Percentiles rank a stretch among this genome's conserved stretches.
phyloP scores from a whole-genome alignment of 2,888 invertebrate genomes.

The Tetropium fuscum region DNA sequence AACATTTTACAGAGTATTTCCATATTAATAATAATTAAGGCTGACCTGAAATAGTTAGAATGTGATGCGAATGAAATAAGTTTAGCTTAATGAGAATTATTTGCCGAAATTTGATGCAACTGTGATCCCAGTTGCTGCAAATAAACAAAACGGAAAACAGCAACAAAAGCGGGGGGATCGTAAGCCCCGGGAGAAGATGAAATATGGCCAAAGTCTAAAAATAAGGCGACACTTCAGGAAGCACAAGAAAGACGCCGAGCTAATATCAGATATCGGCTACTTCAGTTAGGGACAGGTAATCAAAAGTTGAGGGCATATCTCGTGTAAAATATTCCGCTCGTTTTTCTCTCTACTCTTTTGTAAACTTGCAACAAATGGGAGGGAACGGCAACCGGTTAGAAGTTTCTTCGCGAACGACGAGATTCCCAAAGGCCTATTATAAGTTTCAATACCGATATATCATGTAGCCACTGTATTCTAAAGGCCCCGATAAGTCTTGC shows the following conservation, averaged over 20 bases:
- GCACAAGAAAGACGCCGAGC: constrained; percentile 36
- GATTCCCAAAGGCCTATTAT: constrained; percentile 63
- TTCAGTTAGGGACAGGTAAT: constrained; percentile 56
- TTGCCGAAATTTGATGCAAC: too few relatives aligned
- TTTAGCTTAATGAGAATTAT: too few relatives aligned
- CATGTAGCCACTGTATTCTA: constrained; percentile 61
- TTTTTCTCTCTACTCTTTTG: constrained; percentile 55
- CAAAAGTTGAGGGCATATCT: constrained; percentile 57
- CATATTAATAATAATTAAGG: too few relatives aligned
- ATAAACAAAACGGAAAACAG: too few relatives aligned
- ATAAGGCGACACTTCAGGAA: constrained; percentile 36
- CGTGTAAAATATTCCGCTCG: constrained; percentile 58
- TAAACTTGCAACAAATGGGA: constrained; percentile 58
- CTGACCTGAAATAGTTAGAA: too few relatives aligned
- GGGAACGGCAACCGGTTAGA: constrained; percentile 36
- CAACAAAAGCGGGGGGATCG: too few relatives aligned
- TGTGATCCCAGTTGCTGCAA: too few relatives aligned
- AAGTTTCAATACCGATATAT: constrained; percentile 66
- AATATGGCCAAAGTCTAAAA: constrained; percentile 21
- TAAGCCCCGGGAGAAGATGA: too few relatives aligned
- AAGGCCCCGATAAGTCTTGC: constrained; percentile 63
- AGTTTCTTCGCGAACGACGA: constrained; percentile 43
- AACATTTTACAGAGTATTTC: too few relatives aligned
- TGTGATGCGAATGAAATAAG: too few relatives aligned
- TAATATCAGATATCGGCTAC: constrained; percentile 51